Evolutionary conservation across 2,113 vertebrate species (phyloP).

Genomic region (Sciurus niger): DNA sequence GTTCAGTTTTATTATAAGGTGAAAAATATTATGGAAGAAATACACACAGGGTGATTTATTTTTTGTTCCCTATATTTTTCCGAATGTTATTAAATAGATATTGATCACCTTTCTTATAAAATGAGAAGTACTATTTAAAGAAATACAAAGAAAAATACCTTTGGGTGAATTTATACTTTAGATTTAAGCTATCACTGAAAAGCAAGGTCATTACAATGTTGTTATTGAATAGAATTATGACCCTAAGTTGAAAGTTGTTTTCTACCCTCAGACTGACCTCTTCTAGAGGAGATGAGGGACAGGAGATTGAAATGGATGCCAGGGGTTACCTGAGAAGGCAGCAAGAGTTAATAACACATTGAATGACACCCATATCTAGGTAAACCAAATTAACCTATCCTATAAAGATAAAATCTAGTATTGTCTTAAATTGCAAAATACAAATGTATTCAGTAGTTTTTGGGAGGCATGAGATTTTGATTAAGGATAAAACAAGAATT

Average conservation of each 20-base stretch:
- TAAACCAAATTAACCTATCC: background rate
- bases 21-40: background rate
- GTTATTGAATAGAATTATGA: background rate
- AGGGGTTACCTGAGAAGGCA: background rate
- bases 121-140: background rate
- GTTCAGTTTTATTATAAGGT: background rate
- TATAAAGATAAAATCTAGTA: background rate
- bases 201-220: background rate
- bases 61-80: background rate
- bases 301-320: background rate
- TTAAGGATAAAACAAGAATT: background rate
- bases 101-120: background rate
- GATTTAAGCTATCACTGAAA: constrained; percentile 2
- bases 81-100: background rate
- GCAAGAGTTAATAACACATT: background rate
- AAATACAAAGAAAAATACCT: background rate
- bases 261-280: background rate
- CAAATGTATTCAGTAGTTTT: background rate
- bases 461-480: background rate
- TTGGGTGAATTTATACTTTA: background rate
- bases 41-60: background rate
- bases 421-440: background rate
- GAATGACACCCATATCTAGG: background rate
- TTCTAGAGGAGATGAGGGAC: background rate
- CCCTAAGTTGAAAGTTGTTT: background rate